Conservation (phyloP, 1,140 invertebrate species). For the Papilio glaucus region DNA sequence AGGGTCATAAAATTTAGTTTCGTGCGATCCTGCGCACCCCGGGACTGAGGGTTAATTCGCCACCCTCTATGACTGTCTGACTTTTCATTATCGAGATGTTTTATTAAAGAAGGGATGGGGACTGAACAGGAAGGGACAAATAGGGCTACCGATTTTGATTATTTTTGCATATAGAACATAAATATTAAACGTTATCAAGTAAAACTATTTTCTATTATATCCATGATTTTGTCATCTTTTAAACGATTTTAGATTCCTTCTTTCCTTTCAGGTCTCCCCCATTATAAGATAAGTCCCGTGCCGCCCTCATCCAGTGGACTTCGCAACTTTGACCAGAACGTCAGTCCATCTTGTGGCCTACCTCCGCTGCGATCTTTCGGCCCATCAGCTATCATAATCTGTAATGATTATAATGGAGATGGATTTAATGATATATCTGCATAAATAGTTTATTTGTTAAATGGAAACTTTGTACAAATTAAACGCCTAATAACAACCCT, state of each 20-base stretch:
- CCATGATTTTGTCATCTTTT: neutral
- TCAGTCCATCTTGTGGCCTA: no score
- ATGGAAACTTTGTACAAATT: neutral
- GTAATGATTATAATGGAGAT: no score
- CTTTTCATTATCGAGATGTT: conserved; percentile 84
- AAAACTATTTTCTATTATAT: no score
- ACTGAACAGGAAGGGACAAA: conserved; percentile 54
- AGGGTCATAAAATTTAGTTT: conserved; percentile 68
- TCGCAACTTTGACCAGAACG: no score
- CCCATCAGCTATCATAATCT: no score
- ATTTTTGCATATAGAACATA: neutral
- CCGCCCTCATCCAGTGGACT: no score
- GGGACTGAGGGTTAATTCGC: conserved; percentile 72
- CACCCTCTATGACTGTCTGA: conserved; percentile 80
- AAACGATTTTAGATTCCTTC: neutral
- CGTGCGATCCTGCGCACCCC: conserved; percentile 39
- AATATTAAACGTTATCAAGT: neutral
- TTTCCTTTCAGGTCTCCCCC: no score
- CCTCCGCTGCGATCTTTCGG: no score
- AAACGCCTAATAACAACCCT: conserved; percentile 52
- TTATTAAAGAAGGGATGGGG: conserved; percentile 78
- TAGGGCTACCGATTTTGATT: conserved; percentile 56
- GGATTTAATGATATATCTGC: no score
- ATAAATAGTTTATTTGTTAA: neutral
- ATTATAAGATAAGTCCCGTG: no score